Evolutionary conservation across 1,140 invertebrate genomes (phyloP), one percentile per base, ranked within the genome.

Genomic region (Musca vetustissima): DNA sequence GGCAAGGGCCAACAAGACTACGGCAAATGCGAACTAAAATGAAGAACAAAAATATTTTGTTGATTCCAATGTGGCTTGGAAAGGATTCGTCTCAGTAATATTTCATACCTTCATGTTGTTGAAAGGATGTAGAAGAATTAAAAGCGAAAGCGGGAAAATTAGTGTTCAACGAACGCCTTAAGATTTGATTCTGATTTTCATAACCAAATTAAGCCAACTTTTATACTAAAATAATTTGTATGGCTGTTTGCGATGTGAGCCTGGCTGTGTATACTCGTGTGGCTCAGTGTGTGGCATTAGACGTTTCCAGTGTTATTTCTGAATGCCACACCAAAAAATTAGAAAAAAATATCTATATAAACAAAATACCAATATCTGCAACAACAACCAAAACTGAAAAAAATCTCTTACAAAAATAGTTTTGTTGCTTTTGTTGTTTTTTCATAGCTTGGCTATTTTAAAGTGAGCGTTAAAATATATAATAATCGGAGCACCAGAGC

Each of bases 1-100:
- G 73, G 79, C 79, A 72, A 80, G 76, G 71, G 81, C 79, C 69
- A 81, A 81, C 79, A 81, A 77, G 79, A 81, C 79, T 81, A 81
- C 79, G 75, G 80, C 80, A 76, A 76, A 66, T 71, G 75, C 76
- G 79, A 81, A 81, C 79, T 81, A 76, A 0, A 71, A 70, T 7
- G 9, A 25, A 48, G 19, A 53, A n/a, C 68, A 49, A 25, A 49
- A n/a, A 32, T 70, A 69, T 69, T 72, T 7, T 59, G 8, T n/a
- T 21, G 32, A 75, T 17, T 75, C 74, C 74, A 70, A 70, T 72
- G 36, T 48, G 6, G 4, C 24, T 55, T 11, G 1, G 6, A 22
- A 55, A 55, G 24, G 13, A 6, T 13, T 22, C 7, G 2, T 50
- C 17, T 25, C 15, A 64, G 65, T 6, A 57, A 9, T 32, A n/a